A percentile compares a stretch with the other conserved stretches of the same genome.
Conservation (phyloP, 1,140 invertebrate species). For the Papilio helenus region DNA sequence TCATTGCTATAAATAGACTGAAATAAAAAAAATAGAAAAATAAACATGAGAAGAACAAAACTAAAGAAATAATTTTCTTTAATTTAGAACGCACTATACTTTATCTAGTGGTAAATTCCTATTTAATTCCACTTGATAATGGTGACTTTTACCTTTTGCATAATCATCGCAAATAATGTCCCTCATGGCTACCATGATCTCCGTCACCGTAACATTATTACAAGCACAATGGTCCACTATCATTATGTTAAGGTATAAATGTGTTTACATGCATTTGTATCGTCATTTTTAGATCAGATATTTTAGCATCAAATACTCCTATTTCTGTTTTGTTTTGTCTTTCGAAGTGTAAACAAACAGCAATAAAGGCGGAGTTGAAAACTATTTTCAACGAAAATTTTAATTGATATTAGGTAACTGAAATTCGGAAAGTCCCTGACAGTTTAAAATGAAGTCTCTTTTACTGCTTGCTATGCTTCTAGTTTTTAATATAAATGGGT, state of each 20-base stretch:
- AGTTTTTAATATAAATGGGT: not conserved
- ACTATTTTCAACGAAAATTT: not conserved
- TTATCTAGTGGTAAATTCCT: not conserved
- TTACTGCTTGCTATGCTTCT: not conserved
- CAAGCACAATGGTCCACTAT: constrained; percentile 41
- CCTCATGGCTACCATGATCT: constrained; percentile 64
- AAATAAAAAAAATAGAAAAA: not conserved
- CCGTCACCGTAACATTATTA: constrained; percentile 60
- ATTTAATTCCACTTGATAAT: constrained; percentile 2
- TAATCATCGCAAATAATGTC: not conserved
- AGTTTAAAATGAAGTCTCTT: not conserved
- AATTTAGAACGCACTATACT: not conserved
- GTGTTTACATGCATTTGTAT: constrained; percentile 48
- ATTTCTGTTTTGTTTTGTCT: not conserved
- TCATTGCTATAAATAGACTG: not conserved
- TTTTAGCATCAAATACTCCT: not conserved
- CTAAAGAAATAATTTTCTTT: not conserved
- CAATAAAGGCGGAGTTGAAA: not conserved
- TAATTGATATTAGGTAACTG: not conserved
- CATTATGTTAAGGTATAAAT: constrained; percentile 48
- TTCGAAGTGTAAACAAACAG: not conserved
- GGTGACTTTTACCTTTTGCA: not conserved
- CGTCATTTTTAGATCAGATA: constrained; percentile 41
- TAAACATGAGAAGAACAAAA: not conserved
- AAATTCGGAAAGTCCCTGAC: not conserved